These are phyloP conservation scores for Elgaria multicarinata DNA, from an alignment of 2,113 vertebrate species.

Conservation along the genomic window DNA sequence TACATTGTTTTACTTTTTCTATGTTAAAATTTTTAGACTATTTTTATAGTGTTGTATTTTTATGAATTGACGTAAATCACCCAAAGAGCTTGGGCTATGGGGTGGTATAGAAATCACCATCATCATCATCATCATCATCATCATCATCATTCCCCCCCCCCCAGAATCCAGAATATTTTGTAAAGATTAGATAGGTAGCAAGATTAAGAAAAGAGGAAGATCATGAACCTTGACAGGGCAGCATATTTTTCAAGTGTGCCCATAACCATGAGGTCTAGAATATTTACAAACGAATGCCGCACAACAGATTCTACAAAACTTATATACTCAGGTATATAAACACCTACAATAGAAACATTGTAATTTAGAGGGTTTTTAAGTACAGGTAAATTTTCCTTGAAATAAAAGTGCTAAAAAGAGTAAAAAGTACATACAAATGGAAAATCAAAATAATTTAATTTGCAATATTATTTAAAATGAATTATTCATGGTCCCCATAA, in stretches of 20 bases:
- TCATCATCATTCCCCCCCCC: no score
- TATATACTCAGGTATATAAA: neutral
- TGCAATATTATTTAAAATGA: slow-evolving; percentile 30
- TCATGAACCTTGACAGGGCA: neutral
- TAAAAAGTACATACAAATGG: neutral
- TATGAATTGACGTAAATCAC: no score
- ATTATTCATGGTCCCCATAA: slow-evolving; percentile 25
- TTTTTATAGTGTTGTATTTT: no score
- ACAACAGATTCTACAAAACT: neutral
- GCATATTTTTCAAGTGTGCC: neutral
- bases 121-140: no score
- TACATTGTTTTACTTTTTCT: no score
- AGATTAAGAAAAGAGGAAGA: neutral
- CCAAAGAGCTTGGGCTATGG: no score
- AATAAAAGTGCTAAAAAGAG: neutral
- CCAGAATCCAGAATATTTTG: neutral
- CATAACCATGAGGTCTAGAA: neutral
- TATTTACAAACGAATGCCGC: neutral
- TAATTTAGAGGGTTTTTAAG: neutral
- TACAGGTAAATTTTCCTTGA: neutral
- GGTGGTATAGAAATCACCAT: no score
- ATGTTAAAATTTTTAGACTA: no score
- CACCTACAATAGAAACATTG: neutral
- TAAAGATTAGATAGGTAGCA: neutral
- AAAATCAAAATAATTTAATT: slow-evolving; percentile 34